phyloP scores from a whole-genome alignment of 2,888 invertebrate genomes.

The Xanthostigma xanthostigma region DNA sequence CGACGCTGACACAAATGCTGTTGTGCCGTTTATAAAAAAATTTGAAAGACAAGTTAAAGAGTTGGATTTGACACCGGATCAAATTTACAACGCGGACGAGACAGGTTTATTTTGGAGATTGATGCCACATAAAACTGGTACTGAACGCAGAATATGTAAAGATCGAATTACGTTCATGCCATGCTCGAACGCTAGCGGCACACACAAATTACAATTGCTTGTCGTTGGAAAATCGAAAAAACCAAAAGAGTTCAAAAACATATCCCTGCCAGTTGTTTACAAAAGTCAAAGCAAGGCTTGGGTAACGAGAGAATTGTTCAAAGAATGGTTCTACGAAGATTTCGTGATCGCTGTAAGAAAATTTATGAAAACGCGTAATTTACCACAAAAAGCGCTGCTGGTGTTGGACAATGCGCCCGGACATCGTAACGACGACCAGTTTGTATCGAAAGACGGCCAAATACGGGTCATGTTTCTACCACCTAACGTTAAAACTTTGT shows the following conservation, averaged over 20 bases:
- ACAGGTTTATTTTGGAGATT: constrained; percentile 15
- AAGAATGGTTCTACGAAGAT: constrained; percentile 14
- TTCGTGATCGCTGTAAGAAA: constrained; percentile 13
- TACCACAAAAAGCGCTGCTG: too few relatives aligned
- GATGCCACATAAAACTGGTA: constrained; percentile 12
- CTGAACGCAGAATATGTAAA: constrained; percentile 14
- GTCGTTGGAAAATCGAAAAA: constrained; percentile 18
- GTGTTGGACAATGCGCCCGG: too few relatives aligned
- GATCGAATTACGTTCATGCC: constrained; percentile 16
- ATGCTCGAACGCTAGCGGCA: constrained; percentile 18
- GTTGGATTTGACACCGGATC: constrained; percentile 6
- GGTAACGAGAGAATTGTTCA: constrained; percentile 15
- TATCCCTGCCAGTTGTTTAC: constrained; percentile 12
- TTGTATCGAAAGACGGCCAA: too few relatives aligned
- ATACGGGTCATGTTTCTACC: too few relatives aligned
- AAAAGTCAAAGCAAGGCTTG: constrained; percentile 14
- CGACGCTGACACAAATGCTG: constrained; percentile 1
- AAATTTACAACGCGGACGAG: constrained; percentile 10
- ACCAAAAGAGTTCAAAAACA: constrained; percentile 15
- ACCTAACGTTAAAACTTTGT: too few relatives aligned
- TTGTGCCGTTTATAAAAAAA: constrained; percentile 16
- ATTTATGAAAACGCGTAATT: too few relatives aligned
- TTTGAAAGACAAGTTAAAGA: constrained; percentile 13
- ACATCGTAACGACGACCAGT: too few relatives aligned
- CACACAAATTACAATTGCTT: constrained; percentile 16